Percentiles rank a stretch among this genome's conserved stretches.
Evolutionary conservation across 1,140 invertebrate species (phyloP).

Genomic region (Belonocnema kinseyi): DNA sequence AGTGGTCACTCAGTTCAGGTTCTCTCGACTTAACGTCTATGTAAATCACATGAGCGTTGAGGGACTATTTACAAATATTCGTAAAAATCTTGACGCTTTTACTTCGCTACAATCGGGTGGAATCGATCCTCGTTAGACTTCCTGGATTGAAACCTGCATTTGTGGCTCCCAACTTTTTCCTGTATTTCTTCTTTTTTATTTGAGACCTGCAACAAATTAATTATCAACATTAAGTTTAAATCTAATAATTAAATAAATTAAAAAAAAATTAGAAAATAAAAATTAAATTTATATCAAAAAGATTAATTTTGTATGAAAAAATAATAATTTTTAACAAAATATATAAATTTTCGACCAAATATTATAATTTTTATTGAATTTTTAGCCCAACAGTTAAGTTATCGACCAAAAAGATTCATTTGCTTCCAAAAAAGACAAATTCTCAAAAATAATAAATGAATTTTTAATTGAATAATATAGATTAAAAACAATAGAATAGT

Average conservation of each 20-base stretch:
- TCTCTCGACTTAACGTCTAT: slow-evolving; percentile 25
- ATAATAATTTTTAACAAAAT: too few species aligned
- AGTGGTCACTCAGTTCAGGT: slow-evolving; percentile 19
- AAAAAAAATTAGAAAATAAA: too few species aligned
- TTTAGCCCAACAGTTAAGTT: too few species aligned
- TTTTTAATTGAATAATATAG: too few species aligned
- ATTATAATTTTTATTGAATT: too few species aligned
- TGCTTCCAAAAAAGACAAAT: too few species aligned
- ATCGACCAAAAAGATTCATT: too few species aligned
- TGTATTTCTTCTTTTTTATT: slow-evolving; percentile 65
- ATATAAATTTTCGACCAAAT: too few species aligned
- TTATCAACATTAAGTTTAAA: slow-evolving; percentile 15
- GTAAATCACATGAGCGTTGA: slow-evolving; percentile 36
- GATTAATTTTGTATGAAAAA: too few species aligned
- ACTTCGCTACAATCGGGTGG: slow-evolving; percentile 67
- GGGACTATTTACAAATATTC: slow-evolving; percentile 66
- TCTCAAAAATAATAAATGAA: too few species aligned
- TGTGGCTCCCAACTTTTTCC: slow-evolving; percentile 63
- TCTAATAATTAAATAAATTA: not conserved
- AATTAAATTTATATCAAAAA: too few species aligned
- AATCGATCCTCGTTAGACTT: slow-evolving; percentile 69
- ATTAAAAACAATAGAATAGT: too few species aligned
- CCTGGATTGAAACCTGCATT: slow-evolving; percentile 70
- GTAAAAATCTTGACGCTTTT: slow-evolving; percentile 83
- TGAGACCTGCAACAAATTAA: slow-evolving; percentile 56